Evolutionary conservation across 2,797 vertebrate species (phyloP).

Genomic region (Silurus lanzhouensis): DNA sequence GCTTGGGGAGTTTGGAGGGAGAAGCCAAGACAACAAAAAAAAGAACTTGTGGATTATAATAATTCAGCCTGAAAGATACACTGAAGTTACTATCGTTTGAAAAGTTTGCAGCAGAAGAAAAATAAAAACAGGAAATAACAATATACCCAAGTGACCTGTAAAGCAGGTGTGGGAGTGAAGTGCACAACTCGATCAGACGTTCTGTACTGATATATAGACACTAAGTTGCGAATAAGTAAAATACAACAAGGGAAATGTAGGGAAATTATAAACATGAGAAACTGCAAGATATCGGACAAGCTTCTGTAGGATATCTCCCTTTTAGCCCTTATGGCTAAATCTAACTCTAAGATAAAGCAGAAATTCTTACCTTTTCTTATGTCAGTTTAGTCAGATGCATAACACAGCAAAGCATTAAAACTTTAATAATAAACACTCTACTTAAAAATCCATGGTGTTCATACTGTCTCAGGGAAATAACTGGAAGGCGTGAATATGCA

Average conservation of each 20-base stretch:
- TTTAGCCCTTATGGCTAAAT: background rate
- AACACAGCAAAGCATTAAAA: background rate
- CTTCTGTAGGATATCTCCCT: background rate
- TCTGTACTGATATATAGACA: background rate
- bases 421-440: background rate
- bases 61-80: conserved; percentile 13
- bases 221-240: background rate
- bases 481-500: background rate
- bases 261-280: background rate
- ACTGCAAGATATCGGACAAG: too few species aligned
- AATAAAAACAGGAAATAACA: conserved; percentile 2
- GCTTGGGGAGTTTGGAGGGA: conserved; percentile 13
- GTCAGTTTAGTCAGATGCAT: background rate
- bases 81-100: conserved; percentile 1
- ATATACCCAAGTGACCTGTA: background rate
- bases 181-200: background rate
- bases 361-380: background rate
- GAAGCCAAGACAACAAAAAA: background rate
- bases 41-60: conserved; percentile 4
- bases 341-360: background rate
- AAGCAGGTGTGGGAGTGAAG: background rate
- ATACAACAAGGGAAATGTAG: background rate
- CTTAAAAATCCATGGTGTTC: background rate
- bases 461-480: background rate
- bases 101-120: conserved; percentile 12